These are phyloP conservation scores for Steinernema carpocapsae DNA, from an alignment of 2,888 invertebrate genomes.

Conservation along the genomic window DNA sequence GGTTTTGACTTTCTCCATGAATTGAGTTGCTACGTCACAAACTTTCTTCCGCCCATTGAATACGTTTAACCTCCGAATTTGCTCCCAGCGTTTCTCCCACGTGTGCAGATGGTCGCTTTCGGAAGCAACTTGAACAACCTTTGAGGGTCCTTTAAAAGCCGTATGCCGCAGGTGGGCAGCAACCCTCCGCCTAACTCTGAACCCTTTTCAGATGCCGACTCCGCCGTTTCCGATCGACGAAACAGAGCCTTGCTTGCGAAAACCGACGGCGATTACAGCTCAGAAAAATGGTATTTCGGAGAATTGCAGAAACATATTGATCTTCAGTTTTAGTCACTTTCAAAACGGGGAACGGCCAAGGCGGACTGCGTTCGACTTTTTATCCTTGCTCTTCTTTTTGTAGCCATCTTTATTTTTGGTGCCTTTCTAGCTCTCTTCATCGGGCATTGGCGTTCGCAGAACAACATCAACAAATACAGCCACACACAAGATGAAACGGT, in stretches of 20 bases:
- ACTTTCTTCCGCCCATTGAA: neutral
- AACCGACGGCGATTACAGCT: conserved; percentile 10
- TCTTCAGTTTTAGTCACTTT: conserved; percentile 13
- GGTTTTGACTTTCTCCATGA: conserved; percentile 6
- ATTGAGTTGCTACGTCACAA: conserved; percentile 16
- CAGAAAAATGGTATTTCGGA: conserved; percentile 9
- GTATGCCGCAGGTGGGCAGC: too few species aligned
- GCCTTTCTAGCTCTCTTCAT: conserved; percentile 58
- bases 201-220: conserved; percentile 13
- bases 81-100: neutral
- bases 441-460: conserved; percentile 60
- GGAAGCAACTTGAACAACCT: neutral
- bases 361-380: conserved; percentile 73
- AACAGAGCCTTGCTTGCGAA: conserved; percentile 48
- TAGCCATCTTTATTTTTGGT: conserved; percentile 58
- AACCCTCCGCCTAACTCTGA: too few species aligned
- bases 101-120: neutral
- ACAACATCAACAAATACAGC: conserved; percentile 36
- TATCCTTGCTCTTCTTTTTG: conserved; percentile 56
- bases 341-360: conserved; percentile 69
- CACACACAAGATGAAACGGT: neutral
- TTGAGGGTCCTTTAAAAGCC: too few species aligned
- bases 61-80: neutral
- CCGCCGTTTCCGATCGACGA: conserved; percentile 41
- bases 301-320: too few species aligned